These are phyloP conservation scores for Anniella stebbinsi DNA, from an alignment of 2,797 vertebrate species.

Conservation along the genomic window DNA sequence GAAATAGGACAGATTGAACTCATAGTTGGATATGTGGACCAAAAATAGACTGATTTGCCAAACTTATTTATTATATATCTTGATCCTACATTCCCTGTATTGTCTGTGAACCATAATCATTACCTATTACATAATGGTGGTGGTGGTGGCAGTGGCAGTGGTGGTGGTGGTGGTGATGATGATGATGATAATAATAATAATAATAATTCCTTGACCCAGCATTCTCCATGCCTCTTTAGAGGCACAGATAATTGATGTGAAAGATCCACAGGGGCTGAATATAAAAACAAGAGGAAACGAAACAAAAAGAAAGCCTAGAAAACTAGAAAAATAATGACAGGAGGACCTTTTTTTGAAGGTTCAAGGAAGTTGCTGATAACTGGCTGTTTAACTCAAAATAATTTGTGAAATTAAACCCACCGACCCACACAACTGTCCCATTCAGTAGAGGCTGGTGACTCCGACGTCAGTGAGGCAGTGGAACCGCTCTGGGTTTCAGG, in stretches of 20 bases:
- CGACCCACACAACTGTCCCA: too few species aligned
- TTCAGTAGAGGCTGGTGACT: too few species aligned
- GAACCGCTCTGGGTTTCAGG: too few species aligned
- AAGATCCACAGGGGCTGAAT: background rate
- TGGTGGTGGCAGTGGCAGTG: too few species aligned
- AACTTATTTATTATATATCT: background rate
- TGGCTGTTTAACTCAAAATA: background rate
- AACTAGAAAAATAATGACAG: background rate
- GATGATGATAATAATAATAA: too few species aligned
- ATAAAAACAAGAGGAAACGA: background rate
- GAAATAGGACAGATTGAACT: too few species aligned
- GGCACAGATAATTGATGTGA: background rate
- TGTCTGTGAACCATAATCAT: background rate
- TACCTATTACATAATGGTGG: too few species aligned
- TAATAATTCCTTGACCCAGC: background rate
- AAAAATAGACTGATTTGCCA: too few species aligned
- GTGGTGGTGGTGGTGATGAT: too few species aligned
- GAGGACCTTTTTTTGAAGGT: background rate
- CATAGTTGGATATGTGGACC: too few species aligned
- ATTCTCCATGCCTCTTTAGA: background rate
- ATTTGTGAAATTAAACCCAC: background rate
- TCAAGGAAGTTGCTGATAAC: background rate
- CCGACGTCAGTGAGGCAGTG: too few species aligned
- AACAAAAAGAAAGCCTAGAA: background rate
- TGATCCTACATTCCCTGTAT: background rate